Percentiles rank a stretch among this genome's conserved stretches.
Conservation (phyloP, 2,113 vertebrate species). For the Pungitius pungitius region DNA sequence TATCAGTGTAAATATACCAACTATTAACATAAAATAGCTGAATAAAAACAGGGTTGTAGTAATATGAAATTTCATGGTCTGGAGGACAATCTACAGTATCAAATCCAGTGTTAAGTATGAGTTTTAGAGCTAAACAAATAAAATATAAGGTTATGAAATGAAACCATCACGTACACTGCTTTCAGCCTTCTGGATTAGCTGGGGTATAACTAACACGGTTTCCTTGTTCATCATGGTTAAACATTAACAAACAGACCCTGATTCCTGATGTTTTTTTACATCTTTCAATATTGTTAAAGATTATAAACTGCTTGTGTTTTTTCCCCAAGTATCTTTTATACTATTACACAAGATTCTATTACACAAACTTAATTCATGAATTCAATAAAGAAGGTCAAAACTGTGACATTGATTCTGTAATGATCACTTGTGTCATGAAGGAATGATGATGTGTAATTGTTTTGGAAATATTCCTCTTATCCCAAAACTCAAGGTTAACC, state of each 20-base stretch:
- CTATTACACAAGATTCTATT: no score
- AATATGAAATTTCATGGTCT: conserved; percentile 1
- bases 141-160: neutral
- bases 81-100: neutral
- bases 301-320: neutral
- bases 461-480: neutral
- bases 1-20: neutral
- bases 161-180: neutral
- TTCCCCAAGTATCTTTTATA: no score
- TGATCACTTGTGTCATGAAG: neutral
- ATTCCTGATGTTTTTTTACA: neutral
- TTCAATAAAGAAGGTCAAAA: neutral
- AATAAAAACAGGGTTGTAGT: neutral
- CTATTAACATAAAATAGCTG: neutral
- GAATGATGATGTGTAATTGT: neutral
- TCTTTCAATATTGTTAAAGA: no score
- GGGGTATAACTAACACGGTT: neutral
- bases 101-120: neutral
- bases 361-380: no score
- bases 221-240: neutral
- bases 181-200: neutral
- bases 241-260: neutral
- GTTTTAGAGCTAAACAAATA: neutral
- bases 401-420: neutral
- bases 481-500: neutral